Conservation (phyloP, 1,140 invertebrate genomes). For the Bicyclus anynana region DNA sequence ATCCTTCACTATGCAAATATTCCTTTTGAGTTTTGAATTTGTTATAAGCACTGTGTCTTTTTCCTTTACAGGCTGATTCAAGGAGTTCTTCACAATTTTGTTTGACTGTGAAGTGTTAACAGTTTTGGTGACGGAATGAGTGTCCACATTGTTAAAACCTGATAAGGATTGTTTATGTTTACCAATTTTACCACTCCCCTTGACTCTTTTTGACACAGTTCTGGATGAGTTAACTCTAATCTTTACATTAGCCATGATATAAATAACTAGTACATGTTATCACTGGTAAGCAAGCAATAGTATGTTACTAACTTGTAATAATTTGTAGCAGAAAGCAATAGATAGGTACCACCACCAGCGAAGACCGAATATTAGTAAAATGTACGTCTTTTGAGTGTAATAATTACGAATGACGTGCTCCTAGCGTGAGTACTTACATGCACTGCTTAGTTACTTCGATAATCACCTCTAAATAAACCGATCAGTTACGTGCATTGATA, state of each 20-base stretch:
- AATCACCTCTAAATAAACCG: constrained; percentile 61
- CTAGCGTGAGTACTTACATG: constrained; percentile 62
- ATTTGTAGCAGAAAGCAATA: constrained; percentile 50
- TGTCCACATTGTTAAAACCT: constrained; percentile 38
- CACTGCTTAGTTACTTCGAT: constrained; percentile 63
- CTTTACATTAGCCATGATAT: constrained; percentile 66
- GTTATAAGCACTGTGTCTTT: constrained; percentile 31
- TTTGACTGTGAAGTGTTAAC: constrained; percentile 26
- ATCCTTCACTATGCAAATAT: constrained; percentile 17
- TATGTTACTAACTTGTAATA: constrained; percentile 30
- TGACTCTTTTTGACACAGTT: constrained; percentile 38
- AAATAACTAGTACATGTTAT: constrained; percentile 39
- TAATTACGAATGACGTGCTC: constrained; percentile 30
- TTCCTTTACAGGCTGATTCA: constrained; percentile 27
- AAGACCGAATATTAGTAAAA: constrained; percentile 48
- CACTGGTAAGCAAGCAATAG: constrained; percentile 40
- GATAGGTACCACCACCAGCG: constrained; percentile 57
- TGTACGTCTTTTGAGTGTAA: constrained; percentile 25
- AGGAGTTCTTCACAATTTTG: constrained; percentile 35
- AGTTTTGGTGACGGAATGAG: constrained; percentile 14
- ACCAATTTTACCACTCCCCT: constrained; percentile 37
- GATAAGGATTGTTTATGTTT: constrained; percentile 42
- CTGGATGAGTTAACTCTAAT: constrained; percentile 54
- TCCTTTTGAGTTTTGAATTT: constrained; percentile 20
- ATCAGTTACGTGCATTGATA: constrained; percentile 61